phyloP scores from a whole-genome alignment of 92 coral and sea anemone genomes.

The Plumapathes pennacea region DNA sequence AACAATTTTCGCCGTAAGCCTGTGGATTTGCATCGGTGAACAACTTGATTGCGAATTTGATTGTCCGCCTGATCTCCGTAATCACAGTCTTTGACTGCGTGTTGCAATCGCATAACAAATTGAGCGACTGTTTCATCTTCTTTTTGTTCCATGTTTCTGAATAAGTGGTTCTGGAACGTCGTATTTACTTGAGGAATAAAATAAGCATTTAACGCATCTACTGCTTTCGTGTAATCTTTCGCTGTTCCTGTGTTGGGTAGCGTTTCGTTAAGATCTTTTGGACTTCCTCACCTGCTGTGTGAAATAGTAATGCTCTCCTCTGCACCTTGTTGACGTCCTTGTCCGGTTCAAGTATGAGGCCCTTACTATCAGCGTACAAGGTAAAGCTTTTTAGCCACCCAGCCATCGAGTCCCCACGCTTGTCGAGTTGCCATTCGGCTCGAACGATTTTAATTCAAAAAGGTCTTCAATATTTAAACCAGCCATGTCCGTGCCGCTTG shows the following conservation, averaged over 20 bases:
- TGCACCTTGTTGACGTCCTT: constrained; percentile 57
- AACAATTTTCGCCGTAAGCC: constrained; percentile 13
- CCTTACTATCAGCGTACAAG: constrained; percentile 66
- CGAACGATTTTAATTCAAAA: no score
- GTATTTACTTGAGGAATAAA: constrained; percentile 3
- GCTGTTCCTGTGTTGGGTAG: constrained; percentile 29
- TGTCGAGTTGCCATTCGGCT: constrained; percentile 47
- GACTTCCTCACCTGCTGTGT: constrained; percentile 54
- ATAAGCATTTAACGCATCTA: constrained; percentile 8
- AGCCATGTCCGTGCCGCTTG: no score
- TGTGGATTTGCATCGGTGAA: constrained; percentile 40
- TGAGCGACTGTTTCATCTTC: constrained; percentile 25
- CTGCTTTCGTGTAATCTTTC: constrained; percentile 7
- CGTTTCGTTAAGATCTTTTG: constrained; percentile 54
- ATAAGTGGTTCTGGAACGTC: constrained; percentile 6
- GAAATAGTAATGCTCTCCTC: constrained; percentile 51
- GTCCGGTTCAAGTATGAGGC: constrained; percentile 21
- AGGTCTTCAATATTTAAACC: no score
- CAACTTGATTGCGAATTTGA: constrained; percentile 43
- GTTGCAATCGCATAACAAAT: constrained; percentile 25
- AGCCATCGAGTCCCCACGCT: constrained; percentile 54
- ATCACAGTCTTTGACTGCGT: constrained; percentile 31
- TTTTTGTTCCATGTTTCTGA: constrained; percentile 45
- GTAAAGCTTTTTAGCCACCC: constrained; percentile 51
- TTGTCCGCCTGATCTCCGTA: constrained; percentile 18